Conservation (phyloP, 2,113 vertebrate species). For the Desmodus rotundus region DNA sequence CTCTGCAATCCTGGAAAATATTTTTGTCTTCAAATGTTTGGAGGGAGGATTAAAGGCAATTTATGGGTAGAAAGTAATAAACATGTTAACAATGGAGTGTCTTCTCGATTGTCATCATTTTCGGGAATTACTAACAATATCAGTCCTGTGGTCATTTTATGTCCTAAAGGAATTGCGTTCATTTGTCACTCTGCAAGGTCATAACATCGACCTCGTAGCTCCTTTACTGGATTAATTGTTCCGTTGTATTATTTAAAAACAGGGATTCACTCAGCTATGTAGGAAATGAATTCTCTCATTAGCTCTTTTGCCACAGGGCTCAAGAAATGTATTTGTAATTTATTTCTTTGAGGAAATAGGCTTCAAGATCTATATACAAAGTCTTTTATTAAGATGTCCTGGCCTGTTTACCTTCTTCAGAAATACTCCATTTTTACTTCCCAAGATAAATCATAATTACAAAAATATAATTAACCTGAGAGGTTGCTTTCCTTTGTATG, state of each 20-base stretch:
- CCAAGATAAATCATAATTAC: not conserved
- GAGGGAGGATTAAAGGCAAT: slow-evolving; percentile 62
- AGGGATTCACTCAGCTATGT: not conserved
- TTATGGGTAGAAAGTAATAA: slow-evolving; percentile 54
- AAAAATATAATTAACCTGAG: not conserved
- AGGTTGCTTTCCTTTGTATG: not conserved
- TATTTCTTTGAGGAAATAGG: slow-evolving; percentile 12
- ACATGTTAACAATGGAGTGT: slow-evolving; percentile 46
- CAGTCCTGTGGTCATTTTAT: not conserved
- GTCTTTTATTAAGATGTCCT: not conserved
- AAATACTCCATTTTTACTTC: slow-evolving; percentile 10
- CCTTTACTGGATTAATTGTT: not conserved
- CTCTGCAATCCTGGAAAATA: slow-evolving; percentile 28
- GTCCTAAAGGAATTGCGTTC: not conserved
- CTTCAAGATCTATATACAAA: not conserved
- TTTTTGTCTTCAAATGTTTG: slow-evolving; percentile 66
- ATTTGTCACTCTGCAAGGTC: not conserved
- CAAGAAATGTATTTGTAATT: slow-evolving; percentile 22
- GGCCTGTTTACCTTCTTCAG: not conserved
- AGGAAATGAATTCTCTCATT: slow-evolving; percentile 20
- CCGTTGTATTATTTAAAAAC: not conserved
- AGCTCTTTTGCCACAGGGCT: not conserved
- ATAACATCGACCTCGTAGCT: not conserved
- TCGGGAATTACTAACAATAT: slow-evolving; percentile 39
- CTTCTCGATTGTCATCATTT: slow-evolving; percentile 39